Evolutionary conservation across 2,113 vertebrate species (phyloP).

Genomic region (Cranoglanis bouderius): DNA sequence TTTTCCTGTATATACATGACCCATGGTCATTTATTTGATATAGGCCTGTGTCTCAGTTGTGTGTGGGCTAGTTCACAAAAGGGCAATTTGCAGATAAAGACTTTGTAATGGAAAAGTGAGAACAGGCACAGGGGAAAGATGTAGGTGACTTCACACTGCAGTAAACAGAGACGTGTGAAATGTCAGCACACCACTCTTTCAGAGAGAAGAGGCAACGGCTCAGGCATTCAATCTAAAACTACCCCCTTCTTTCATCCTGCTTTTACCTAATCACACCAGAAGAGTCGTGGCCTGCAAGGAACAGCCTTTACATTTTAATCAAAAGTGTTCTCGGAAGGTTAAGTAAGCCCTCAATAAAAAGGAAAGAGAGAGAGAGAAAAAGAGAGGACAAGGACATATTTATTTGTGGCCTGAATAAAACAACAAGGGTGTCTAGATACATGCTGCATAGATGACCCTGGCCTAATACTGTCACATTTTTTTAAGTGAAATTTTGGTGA

Average conservation of each 20-base stretch:
- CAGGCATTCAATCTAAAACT: not conserved
- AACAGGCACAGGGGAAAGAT: not conserved
- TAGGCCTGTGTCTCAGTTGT: not conserved
- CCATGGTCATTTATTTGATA: not conserved
- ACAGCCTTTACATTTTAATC: slow-evolving; percentile 54
- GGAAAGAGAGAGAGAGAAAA: not conserved
- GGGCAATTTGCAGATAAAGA: slow-evolving; percentile 8
- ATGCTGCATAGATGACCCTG: slow-evolving; percentile 17
- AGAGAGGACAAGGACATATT: not conserved
- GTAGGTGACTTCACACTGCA: not conserved
- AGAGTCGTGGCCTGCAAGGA: slow-evolving; percentile 33
- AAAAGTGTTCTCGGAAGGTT: slow-evolving; percentile 38
- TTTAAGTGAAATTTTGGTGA: not conserved
- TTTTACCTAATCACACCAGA: slow-evolving; percentile 28
- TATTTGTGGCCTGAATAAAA: slow-evolving; percentile 9
- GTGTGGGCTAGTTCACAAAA: not conserved
- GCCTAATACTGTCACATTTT: not conserved
- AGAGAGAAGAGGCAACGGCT: not conserved
- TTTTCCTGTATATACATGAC: not conserved
- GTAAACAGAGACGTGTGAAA: not conserved
- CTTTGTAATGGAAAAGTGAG: not conserved
- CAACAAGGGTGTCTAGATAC: slow-evolving; percentile 6
- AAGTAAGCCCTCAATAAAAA: slow-evolving; percentile 41
- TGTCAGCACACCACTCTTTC: not conserved
- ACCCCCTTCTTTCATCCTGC: not conserved